A percentile compares a stretch with the other conserved stretches of the same genome.
Evolutionary conservation across 2,797 vertebrate species (phyloP).

Genomic region (Cyprinodon diabolis): DNA sequence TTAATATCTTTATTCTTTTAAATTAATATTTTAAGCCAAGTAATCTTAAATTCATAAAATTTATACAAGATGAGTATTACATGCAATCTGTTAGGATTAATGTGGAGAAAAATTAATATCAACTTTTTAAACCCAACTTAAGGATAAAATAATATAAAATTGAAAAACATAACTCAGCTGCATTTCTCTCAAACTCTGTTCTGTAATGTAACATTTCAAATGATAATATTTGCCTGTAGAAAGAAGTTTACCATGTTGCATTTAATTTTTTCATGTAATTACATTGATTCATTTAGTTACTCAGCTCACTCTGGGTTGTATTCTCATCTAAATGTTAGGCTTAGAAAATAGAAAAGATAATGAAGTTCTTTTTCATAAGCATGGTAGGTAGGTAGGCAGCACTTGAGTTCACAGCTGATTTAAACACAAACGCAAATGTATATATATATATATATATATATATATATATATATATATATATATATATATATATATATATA

Average conservation of each 20-base stretch:
- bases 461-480: too few species aligned
- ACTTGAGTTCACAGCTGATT: too few species aligned
- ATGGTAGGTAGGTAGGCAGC: not conserved
- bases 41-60: not conserved
- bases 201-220: not conserved
- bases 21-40: not conserved
- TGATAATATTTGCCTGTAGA: not conserved
- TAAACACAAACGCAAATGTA: too few species aligned
- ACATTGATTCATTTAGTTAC: not conserved
- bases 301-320: not conserved
- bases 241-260: not conserved
- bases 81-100: too few species aligned
- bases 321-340: not conserved
- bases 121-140: too few species aligned
- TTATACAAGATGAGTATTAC: too few species aligned
- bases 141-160: not conserved
- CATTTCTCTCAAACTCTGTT: not conserved
- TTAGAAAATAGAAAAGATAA: not conserved
- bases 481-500: too few species aligned
- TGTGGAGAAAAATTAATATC: too few species aligned
- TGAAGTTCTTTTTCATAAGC: not conserved
- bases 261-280: not conserved
- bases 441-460: too few species aligned
- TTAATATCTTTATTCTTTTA: not conserved
- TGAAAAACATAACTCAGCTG: not conserved